phyloP scores from a whole-genome alignment of 2,797 vertebrate species.

The Pantherophis vulpinus region DNA sequence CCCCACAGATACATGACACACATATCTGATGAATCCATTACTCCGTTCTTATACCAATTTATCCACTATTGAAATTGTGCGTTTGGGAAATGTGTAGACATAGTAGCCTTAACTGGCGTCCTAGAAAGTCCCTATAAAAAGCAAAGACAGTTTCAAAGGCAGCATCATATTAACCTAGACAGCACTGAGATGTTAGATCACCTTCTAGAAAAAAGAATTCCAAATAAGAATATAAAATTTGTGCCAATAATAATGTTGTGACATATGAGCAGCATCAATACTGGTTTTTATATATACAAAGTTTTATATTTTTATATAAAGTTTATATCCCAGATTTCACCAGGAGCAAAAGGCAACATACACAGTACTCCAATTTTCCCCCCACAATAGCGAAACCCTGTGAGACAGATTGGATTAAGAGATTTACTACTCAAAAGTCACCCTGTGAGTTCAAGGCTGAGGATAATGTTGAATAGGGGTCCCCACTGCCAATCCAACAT shows the following conservation, averaged over 20 bases:
- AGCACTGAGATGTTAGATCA: background rate
- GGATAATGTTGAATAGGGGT: background rate
- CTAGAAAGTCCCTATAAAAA: background rate
- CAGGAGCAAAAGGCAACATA: background rate
- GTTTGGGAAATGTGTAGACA: background rate
- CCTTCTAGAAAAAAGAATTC: background rate
- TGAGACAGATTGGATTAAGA: background rate
- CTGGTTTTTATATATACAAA: background rate
- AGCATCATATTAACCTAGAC: background rate
- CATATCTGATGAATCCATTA: background rate
- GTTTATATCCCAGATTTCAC: background rate
- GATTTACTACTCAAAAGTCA: background rate
- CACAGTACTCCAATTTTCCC: background rate
- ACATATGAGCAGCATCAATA: background rate
- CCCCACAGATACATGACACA: background rate
- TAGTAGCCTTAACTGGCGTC: background rate
- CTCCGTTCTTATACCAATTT: background rate
- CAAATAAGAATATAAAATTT: background rate
- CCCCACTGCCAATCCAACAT: background rate
- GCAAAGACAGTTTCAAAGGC: background rate
- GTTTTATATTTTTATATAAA: background rate
- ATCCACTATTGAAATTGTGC: background rate
- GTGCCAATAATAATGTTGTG: background rate
- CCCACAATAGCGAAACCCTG: background rate
- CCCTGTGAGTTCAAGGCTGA: background rate